Evolutionary conservation across 2,113 vertebrate genomes (phyloP).

Genomic region (Protobothrops flavoviridis): DNA sequence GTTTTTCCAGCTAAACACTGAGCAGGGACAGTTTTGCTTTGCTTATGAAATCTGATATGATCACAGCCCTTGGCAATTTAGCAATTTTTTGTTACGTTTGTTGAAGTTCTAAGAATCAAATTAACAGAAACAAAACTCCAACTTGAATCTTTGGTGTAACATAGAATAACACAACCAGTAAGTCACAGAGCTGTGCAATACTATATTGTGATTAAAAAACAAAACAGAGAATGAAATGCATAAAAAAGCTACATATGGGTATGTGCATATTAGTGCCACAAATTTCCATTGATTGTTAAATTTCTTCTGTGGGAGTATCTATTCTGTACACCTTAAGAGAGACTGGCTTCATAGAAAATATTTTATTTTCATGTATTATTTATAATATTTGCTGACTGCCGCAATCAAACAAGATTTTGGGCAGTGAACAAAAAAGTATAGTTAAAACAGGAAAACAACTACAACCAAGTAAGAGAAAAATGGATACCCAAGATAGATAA

Average conservation of each 20-base stretch:
- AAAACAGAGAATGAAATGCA: not conserved
- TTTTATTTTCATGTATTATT: not conserved
- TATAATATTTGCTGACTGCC: not conserved
- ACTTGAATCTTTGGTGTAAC: not conserved
- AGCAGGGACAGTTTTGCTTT: conserved; percentile 24
- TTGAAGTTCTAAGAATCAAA: conserved; percentile 41
- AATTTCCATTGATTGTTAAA: not conserved
- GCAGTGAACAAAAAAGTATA: not conserved
- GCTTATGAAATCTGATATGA: conserved; percentile 46
- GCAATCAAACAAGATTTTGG: not conserved
- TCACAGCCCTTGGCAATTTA: conserved; percentile 32
- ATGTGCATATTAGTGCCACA: not conserved
- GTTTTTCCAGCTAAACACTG: conserved; percentile 17
- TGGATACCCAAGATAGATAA: not conserved
- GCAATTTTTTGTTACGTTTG: conserved; percentile 38
- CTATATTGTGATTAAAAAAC: not conserved
- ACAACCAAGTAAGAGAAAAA: not conserved
- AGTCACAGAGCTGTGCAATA: not conserved
- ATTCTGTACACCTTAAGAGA: not conserved
- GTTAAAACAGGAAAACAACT: not conserved
- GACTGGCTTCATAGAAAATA: not conserved
- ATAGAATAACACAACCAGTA: not conserved
- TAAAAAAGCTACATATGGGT: not conserved
- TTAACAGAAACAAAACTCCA: conserved; percentile 36
- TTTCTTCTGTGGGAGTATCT: not conserved